Evolutionary conservation across 2,797 vertebrate genomes (phyloP).

Genomic region (Streptopelia turtur): DNA sequence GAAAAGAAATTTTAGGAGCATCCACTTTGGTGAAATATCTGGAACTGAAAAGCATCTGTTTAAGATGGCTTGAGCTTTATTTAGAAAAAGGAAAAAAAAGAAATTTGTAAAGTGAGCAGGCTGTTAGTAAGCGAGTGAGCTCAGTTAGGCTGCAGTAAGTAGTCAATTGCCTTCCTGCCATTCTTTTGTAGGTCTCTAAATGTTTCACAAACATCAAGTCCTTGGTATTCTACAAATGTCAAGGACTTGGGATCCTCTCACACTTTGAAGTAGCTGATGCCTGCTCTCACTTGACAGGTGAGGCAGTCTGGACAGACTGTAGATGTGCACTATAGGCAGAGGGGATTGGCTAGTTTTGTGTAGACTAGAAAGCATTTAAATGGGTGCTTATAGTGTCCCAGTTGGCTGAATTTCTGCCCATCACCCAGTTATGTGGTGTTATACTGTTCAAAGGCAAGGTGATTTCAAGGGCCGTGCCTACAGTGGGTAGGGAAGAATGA

Average conservation of each 20-base stretch:
- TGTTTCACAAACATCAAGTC: neutral
- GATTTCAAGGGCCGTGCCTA: conserved; percentile 33
- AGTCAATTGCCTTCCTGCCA: neutral
- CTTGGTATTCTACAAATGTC: neutral
- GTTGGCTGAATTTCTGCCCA: neutral
- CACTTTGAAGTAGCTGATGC: neutral
- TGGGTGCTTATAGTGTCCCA: neutral
- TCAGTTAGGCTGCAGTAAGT: neutral
- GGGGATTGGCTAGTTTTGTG: neutral
- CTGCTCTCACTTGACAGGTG: neutral
- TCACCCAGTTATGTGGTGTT: neutral
- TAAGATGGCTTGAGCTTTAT: neutral
- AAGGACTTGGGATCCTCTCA: neutral
- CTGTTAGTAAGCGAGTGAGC: neutral
- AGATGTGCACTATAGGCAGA: neutral
- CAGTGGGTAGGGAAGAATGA: neutral
- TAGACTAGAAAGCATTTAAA: neutral
- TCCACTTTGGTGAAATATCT: neutral
- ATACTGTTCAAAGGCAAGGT: neutral
- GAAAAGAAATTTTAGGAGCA: neutral
- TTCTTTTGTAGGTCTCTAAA: neutral
- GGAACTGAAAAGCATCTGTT: neutral
- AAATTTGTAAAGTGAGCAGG: neutral
- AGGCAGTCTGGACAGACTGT: neutral
- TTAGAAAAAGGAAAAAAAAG: neutral